A percentile compares a stretch with the other conserved stretches of the same genome.
Conservation (phyloP, 1,140 invertebrate genomes). For the Tyrophagus putrescentiae region DNA sequence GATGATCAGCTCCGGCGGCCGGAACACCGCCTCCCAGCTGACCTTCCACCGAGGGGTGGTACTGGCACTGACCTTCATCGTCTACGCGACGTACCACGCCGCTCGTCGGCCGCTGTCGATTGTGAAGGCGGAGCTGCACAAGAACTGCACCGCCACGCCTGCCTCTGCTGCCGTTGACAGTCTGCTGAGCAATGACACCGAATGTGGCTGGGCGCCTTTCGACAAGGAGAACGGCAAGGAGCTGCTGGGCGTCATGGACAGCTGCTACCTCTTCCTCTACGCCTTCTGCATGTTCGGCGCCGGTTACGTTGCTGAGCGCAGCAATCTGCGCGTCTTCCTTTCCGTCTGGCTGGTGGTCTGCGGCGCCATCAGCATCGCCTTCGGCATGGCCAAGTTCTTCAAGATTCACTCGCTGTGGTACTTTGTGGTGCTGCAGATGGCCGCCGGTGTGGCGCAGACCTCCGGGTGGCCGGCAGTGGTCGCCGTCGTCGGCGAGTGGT, state of each 20-base stretch:
- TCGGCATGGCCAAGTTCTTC: conserved; percentile 69
- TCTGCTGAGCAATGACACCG: conserved; percentile 39
- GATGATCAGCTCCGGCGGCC: no score
- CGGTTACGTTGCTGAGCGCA: conserved; percentile 78
- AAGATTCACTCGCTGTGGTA: conserved; percentile 68
- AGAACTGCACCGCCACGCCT: conserved; percentile 61
- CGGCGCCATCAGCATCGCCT: conserved; percentile 68
- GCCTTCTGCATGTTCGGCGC: conserved; percentile 76
- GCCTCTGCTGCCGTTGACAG: no score
- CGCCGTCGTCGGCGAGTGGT: conserved; percentile 84
- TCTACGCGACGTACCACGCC: conserved; percentile 77
- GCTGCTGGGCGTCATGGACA: conserved; percentile 70
- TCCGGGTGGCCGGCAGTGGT: conserved; percentile 87
- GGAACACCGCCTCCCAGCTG: background rate
- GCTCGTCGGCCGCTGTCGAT: conserved; percentile 83
- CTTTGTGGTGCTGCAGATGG: conserved; percentile 68
- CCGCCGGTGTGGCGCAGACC: conserved; percentile 57
- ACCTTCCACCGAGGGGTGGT: conserved; percentile 37
- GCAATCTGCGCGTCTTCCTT: conserved; percentile 76
- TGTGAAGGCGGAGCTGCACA: conserved; percentile 71
- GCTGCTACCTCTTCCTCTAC: conserved; percentile 78
- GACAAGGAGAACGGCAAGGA: conserved; percentile 55
- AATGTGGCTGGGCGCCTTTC: conserved; percentile 78
- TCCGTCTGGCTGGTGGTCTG: conserved; percentile 73
- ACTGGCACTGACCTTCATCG: conserved; percentile 64